These are phyloP conservation scores for Epiblema foenella DNA, from an alignment of 2,888 invertebrate genomes.

Conservation along the genomic window DNA sequence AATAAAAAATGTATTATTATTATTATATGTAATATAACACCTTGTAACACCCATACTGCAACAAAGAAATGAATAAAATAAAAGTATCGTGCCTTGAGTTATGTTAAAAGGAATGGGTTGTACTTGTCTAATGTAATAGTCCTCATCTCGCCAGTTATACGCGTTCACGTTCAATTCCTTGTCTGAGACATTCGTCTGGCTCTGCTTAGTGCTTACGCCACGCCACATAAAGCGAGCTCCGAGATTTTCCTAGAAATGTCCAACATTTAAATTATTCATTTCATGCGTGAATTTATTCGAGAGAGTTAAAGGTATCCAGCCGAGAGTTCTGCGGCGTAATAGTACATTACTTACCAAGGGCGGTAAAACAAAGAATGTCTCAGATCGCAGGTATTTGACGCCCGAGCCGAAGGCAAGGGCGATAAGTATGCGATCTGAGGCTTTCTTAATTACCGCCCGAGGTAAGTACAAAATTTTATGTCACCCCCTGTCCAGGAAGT, in stretches of 20 bases:
- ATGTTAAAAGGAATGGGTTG: not conserved
- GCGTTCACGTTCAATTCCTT: not conserved
- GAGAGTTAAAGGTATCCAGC: not conserved
- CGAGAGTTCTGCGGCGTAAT: not conserved
- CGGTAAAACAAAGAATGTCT: no score
- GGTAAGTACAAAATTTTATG: no score
- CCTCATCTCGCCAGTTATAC: not conserved
- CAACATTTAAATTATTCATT: not conserved
- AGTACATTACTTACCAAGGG: no score
- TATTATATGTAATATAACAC: no score
- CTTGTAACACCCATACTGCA: no score
- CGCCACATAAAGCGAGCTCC: constrained; percentile 1
- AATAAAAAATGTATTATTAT: no score
- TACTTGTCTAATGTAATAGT: not conserved
- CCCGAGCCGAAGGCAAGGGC: no score
- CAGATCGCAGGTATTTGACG: no score
- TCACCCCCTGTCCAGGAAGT: no score
- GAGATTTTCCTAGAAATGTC: not conserved
- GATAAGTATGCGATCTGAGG: no score
- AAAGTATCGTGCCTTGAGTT: not conserved
- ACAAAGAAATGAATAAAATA: no score
- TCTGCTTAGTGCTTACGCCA: not conserved
- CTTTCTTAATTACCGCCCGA: no score
- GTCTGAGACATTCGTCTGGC: constrained; percentile 2
- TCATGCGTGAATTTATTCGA: not conserved